Conservation (phyloP, 2,888 invertebrate species). For the Druceiella hillmani region DNA sequence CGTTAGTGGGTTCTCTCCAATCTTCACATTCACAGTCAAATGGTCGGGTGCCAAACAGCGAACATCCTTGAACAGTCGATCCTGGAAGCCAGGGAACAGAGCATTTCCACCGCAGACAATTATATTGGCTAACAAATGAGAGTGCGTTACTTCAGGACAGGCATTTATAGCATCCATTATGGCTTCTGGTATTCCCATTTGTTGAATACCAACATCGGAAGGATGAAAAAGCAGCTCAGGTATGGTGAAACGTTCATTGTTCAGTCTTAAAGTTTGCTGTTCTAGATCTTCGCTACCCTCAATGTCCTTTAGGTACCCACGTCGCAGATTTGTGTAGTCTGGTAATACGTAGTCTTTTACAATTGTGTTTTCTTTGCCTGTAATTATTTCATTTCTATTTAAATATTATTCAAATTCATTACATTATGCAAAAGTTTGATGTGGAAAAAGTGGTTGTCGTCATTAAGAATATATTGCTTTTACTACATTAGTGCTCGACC, state of each 20-base stretch:
- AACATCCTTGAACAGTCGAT: slow-evolving; percentile 61
- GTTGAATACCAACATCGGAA: slow-evolving; percentile 86
- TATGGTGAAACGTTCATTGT: slow-evolving; percentile 91
- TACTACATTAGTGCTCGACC: no score
- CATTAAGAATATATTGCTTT: no score
- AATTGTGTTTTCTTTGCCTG: slow-evolving; percentile 62
- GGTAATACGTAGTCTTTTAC: slow-evolving; percentile 91
- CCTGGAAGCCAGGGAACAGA: slow-evolving; percentile 77
- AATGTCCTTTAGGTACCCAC: slow-evolving; percentile 61
- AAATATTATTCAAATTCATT: no score
- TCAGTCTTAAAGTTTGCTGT: slow-evolving; percentile 77
- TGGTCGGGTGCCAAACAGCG: slow-evolving; percentile 72
- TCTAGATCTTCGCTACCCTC: slow-evolving; percentile 47
- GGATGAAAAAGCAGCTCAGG: slow-evolving; percentile 95
- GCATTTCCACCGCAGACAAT: slow-evolving; percentile 78
- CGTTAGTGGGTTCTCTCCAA: slow-evolving; percentile 62
- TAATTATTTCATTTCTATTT: no score
- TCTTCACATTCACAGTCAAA: slow-evolving; percentile 64
- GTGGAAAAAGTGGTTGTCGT: no score
- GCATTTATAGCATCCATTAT: slow-evolving; percentile 70
- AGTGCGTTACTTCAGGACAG: slow-evolving; percentile 69
- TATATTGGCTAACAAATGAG: slow-evolving; percentile 77
- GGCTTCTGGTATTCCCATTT: slow-evolving; percentile 90
- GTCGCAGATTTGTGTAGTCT: slow-evolving; percentile 84
- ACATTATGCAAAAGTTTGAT: no score